These are phyloP conservation scores for Plagodis pulveraria DNA, from an alignment of 2,888 invertebrate genomes.

Conservation along the genomic window DNA sequence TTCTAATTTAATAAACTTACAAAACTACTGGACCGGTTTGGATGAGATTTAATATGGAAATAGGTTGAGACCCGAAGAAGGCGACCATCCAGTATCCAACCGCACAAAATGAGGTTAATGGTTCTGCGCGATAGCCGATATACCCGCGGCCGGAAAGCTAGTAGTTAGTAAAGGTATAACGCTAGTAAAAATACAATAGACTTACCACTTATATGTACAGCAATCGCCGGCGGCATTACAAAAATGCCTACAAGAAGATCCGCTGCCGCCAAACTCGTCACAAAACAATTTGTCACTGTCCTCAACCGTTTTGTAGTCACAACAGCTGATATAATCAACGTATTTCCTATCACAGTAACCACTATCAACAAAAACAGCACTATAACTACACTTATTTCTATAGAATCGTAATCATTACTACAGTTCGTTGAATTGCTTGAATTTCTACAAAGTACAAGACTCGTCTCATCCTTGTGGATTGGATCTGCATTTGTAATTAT, in stretches of 20 bases:
- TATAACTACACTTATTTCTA: slow-evolving; percentile 86
- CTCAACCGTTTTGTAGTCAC: slow-evolving; percentile 93
- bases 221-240: slow-evolving; percentile 98
- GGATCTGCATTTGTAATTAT: slow-evolving; percentile 41
- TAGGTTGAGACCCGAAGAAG: too few relatives aligned
- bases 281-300: slow-evolving; percentile 97
- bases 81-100: too few relatives aligned
- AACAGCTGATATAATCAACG: slow-evolving; percentile 95
- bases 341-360: slow-evolving; percentile 93
- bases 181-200: slow-evolving; percentile 6
- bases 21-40: background rate
- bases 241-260: slow-evolving; percentile 97
- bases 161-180: background rate
- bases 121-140: too few relatives aligned
- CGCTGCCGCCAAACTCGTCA: slow-evolving; percentile 96
- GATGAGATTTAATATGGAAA: too few relatives aligned
- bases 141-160: background rate
- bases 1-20: too few relatives aligned
- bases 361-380: slow-evolving; percentile 88
- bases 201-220: slow-evolving; percentile 93
- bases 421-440: slow-evolving; percentile 39
- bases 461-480: slow-evolving; percentile 24
- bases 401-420: slow-evolving; percentile 60
- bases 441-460: slow-evolving; percentile 28
- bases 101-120: too few relatives aligned